phyloP scores from a whole-genome alignment of 2,113 vertebrate species.

The Ceyx melanurus region DNA sequence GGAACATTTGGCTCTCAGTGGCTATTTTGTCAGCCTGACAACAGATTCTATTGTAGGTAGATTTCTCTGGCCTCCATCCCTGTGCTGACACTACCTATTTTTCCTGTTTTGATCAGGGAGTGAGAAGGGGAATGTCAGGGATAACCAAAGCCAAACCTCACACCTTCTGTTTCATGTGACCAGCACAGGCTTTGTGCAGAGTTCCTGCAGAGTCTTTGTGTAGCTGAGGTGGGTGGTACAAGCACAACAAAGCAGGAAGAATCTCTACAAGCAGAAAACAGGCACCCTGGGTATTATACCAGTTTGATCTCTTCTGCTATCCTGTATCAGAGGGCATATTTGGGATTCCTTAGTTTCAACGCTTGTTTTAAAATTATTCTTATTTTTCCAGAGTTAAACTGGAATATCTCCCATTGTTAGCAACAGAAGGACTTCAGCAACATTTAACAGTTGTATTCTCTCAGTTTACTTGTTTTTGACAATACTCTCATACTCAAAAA shows the following conservation, averaged over 20 bases:
- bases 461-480: neutral
- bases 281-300: neutral
- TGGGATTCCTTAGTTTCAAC: neutral
- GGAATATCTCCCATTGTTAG: neutral
- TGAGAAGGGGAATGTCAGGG: neutral
- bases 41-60: neutral
- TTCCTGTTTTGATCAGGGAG: neutral
- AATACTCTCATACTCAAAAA: neutral
- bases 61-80: neutral
- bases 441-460: neutral
- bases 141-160: neutral
- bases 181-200: neutral
- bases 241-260: neutral
- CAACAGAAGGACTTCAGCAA: neutral
- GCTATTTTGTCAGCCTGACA: neutral
- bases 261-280: neutral
- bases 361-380: neutral
- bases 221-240: neutral
- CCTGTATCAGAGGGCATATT: neutral
- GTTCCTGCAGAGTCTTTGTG: neutral
- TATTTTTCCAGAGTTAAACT: neutral
- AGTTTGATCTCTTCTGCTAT: neutral
- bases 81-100: neutral
- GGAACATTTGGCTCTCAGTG: neutral
- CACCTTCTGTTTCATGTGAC: neutral